Conservation (phyloP, 2,888 invertebrate genomes). For the Noctua fimbriata region DNA sequence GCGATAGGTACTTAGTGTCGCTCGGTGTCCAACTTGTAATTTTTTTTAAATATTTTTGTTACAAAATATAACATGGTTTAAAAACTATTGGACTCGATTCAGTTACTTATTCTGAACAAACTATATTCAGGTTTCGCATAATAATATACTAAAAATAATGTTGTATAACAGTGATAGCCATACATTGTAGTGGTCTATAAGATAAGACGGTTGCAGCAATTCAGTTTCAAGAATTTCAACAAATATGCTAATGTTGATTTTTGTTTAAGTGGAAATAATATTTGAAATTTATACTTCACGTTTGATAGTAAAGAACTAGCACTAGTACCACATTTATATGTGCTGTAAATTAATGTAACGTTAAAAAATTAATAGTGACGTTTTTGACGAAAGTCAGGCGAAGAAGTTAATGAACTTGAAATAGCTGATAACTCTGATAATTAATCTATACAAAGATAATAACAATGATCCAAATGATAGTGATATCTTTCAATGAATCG, state of each 20-base stretch:
- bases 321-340: too few species aligned
- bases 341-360: too few species aligned
- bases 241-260: background rate
- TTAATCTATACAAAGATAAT: constrained; percentile 10
- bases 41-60: too few species aligned
- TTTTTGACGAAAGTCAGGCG: background rate
- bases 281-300: background rate
- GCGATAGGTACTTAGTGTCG: too few species aligned
- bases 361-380: too few species aligned
- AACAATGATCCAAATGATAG: background rate
- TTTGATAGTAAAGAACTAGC: too few species aligned
- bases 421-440: constrained; percentile 4
- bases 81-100: too few species aligned
- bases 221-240: background rate
- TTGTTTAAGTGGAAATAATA: background rate
- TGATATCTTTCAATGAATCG: background rate
- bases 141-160: too few species aligned
- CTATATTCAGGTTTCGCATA: too few species aligned
- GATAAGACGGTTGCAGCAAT: background rate
- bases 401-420: constrained; percentile 14
- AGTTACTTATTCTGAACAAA: too few species aligned
- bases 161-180: background rate
- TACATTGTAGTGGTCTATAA: background rate
- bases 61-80: too few species aligned
- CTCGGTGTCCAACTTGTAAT: too few species aligned